Evolutionary conservation across 2,113 vertebrate species (phyloP).

Genomic region (Canis aureus): DNA sequence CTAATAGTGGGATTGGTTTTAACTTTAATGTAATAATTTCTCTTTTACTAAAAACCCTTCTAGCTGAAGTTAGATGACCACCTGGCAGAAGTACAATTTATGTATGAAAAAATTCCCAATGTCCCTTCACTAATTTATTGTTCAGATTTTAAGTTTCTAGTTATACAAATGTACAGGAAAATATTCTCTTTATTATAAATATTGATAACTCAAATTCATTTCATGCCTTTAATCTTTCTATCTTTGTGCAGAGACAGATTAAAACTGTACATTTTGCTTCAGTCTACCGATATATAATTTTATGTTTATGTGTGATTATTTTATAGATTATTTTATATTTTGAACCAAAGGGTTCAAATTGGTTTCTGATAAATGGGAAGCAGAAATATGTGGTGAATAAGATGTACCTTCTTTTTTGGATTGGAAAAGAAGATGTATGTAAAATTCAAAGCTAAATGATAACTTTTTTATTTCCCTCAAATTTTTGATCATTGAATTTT

Average conservation of each 20-base stretch:
- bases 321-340: conserved; percentile 2
- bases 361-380: not conserved
- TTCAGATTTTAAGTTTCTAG: conserved; percentile 42
- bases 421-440: not conserved
- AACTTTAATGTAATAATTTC: conserved; percentile 6
- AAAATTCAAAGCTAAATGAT: not conserved
- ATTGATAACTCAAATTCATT: not conserved
- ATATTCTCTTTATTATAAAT: not conserved
- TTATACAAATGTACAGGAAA: not conserved
- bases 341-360: not conserved
- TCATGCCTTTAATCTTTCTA: not conserved
- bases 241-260: not conserved
- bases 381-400: not conserved
- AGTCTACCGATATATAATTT: not conserved
- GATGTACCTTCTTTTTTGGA: not conserved
- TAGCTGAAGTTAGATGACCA: not conserved
- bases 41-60: not conserved
- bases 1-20: not conserved
- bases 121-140: conserved; percentile 19
- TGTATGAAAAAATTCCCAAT: not conserved
- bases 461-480: not conserved
- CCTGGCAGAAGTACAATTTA: not conserved
- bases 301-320: not conserved
- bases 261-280: not conserved
- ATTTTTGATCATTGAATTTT: not conserved